Evolutionary conservation across 2,888 invertebrate species (phyloP).

Genomic region (Caenorhabditis panamensis): DNA sequence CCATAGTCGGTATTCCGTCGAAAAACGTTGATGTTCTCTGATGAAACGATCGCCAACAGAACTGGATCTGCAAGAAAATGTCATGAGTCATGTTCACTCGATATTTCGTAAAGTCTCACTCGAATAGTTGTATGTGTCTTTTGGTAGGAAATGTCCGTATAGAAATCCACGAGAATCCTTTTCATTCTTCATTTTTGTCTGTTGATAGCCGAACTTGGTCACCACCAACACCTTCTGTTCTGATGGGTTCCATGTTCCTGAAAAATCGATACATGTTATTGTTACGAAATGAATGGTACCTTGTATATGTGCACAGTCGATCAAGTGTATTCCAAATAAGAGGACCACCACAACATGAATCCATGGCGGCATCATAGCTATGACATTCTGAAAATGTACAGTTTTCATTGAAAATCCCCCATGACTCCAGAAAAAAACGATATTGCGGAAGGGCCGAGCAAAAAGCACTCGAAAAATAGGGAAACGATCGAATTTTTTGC

Average conservation of each 20-base stretch:
- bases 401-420: background rate
- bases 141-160: constrained; percentile 91
- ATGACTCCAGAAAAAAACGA: too few relatives aligned
- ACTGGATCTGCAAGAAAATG: too few relatives aligned
- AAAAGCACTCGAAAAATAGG: constrained; percentile 78
- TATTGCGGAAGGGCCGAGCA: background rate
- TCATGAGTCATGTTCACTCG: too few relatives aligned
- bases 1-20: constrained; percentile 64
- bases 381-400: constrained; percentile 59
- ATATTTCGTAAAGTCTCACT: constrained; percentile 31
- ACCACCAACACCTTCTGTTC: constrained; percentile 84
- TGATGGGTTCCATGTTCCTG: constrained; percentile 59
- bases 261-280: constrained; percentile 40
- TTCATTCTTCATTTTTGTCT: constrained; percentile 90
- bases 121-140: constrained; percentile 46
- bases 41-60: constrained; percentile 67
- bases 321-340: constrained; percentile 6
- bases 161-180: constrained; percentile 94
- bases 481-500: constrained; percentile 1
- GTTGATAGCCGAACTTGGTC: constrained; percentile 96
- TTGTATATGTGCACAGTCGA: constrained; percentile 45
- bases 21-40: constrained; percentile 66
- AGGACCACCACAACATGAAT: constrained; percentile 21
- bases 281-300: constrained; percentile 19
- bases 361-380: constrained; percentile 54